Conservation (phyloP, 2,113 vertebrate genomes). For the Ptyas mucosa region DNA sequence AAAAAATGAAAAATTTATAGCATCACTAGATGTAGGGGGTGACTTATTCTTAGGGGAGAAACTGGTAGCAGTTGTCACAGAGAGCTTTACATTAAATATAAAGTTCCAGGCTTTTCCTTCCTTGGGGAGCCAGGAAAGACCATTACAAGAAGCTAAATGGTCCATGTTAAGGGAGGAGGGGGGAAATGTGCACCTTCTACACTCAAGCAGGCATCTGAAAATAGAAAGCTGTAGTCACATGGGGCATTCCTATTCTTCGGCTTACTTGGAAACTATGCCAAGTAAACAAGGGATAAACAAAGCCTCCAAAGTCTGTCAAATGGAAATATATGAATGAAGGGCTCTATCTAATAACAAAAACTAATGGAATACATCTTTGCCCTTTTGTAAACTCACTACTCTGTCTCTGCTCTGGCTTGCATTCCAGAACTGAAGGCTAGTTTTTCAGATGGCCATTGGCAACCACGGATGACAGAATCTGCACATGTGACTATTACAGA, state of each 20-base stretch:
- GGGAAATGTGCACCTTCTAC: conserved; percentile 1
- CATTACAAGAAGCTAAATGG: not conserved
- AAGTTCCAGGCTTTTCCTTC: not conserved
- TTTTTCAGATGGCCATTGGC: not conserved
- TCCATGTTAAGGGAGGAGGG: not conserved
- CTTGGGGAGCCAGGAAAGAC: not conserved
- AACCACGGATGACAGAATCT: not conserved
- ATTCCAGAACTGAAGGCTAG: conserved; percentile 12
- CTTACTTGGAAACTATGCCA: not conserved
- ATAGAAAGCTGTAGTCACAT: not conserved
- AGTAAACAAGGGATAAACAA: conserved; percentile 6
- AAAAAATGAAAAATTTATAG: not conserved
- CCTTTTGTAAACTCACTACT: not conserved
- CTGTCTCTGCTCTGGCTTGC: not conserved
- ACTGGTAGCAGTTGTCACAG: not conserved
- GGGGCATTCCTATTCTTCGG: not conserved
- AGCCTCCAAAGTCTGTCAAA: not conserved
- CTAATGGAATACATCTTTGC: not conserved
- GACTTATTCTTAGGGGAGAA: not conserved
- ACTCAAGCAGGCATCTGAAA: conserved; percentile 7
- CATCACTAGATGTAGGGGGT: not conserved
- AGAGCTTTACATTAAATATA: not conserved
- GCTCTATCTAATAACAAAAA: not conserved
- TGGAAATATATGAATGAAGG: not conserved
- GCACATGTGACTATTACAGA: conserved; percentile 7